A percentile compares a stretch with the other conserved stretches of the same genome.
Conservation (phyloP, 2,888 invertebrate genomes). For the Cantharis nigra region DNA sequence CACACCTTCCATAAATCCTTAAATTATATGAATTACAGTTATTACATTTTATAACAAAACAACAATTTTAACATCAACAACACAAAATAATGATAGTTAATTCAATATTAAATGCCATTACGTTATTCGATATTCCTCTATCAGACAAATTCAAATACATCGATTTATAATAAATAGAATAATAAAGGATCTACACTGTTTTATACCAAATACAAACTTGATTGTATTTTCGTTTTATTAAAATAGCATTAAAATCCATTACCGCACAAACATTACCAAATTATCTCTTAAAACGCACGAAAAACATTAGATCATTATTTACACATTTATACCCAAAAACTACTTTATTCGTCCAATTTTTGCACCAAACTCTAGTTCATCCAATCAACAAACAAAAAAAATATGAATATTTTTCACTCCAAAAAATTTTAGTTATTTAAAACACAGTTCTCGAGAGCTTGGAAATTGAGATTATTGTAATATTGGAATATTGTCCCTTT, state of each 20-base stretch:
- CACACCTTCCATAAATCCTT: background rate
- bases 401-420: too few species aligned
- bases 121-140: background rate
- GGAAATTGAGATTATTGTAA: too few species aligned
- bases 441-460: too few species aligned
- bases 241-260: background rate
- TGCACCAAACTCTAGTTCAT: too few species aligned
- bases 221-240: background rate
- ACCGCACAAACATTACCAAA: background rate
- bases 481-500: too few species aligned
- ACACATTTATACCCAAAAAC: too few species aligned
- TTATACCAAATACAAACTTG: background rate
- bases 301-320: background rate
- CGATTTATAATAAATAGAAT: background rate
- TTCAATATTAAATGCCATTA: background rate
- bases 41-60: background rate
- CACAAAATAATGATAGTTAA: background rate
- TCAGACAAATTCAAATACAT: background rate
- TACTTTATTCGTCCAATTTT: too few species aligned
- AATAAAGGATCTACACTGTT: background rate
- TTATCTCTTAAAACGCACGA: background rate
- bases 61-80: background rate
- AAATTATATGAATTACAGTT: background rate
- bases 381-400: too few species aligned
- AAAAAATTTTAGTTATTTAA: too few species aligned